These are phyloP conservation scores for Orientallactaga bullata DNA, from an alignment of 2,113 vertebrate genomes.

Conservation along the genomic window DNA sequence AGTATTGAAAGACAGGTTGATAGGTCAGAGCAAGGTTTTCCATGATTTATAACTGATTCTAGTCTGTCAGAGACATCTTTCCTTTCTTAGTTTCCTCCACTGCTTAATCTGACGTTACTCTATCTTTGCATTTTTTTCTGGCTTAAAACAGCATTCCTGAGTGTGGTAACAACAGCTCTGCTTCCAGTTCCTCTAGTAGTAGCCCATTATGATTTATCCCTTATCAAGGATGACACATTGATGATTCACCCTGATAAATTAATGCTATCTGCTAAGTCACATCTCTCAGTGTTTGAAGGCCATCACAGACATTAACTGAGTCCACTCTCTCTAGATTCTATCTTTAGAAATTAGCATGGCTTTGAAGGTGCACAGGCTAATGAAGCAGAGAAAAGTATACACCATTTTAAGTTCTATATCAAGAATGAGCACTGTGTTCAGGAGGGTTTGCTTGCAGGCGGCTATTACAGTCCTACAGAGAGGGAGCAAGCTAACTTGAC, in stretches of 20 bases:
- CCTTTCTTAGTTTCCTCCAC: neutral
- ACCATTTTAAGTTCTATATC: neutral
- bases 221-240: neutral
- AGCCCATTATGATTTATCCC: neutral
- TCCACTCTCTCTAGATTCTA: neutral
- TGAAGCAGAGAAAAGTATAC: neutral
- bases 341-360: neutral
- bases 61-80: neutral
- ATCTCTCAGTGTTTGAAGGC: neutral
- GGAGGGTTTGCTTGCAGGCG: neutral
- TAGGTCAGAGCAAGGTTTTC: neutral
- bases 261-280: neutral
- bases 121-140: neutral
- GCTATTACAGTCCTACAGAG: neutral
- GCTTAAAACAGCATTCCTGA: neutral
- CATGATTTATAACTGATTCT: neutral
- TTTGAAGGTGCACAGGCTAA: neutral
- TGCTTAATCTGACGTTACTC: accelerated
- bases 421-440: neutral
- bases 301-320: neutral
- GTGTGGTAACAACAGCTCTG: neutral
- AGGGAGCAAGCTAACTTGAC: too few species aligned
- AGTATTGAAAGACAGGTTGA: neutral
- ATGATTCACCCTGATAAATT: neutral
- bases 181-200: neutral